These are phyloP conservation scores for Doryteuthis pealeii DNA, from an alignment of 1,140 invertebrate genomes.

Conservation along the genomic window DNA sequence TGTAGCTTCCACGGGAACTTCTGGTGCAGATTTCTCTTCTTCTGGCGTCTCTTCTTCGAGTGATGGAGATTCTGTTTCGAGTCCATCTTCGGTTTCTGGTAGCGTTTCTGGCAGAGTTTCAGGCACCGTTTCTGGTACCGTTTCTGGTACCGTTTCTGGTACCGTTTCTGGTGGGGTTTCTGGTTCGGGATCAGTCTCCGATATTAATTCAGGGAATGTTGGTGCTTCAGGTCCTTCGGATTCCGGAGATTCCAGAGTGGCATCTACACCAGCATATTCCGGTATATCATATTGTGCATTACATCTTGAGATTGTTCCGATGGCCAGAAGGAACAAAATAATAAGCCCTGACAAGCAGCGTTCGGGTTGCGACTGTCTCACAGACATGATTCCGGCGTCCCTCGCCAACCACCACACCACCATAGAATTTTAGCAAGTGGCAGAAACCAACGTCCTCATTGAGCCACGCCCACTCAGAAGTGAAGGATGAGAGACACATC, in stretches of 20 bases:
- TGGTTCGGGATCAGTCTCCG: not conserved
- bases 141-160: not conserved
- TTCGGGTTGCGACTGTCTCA: not conserved
- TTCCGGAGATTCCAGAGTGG: not conserved
- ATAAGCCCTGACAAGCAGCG: not conserved
- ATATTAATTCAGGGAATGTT: not conserved
- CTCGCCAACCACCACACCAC: not conserved
- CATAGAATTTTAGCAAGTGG: not conserved
- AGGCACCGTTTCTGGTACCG: not conserved
- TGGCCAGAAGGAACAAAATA: not conserved
- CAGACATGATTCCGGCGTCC: not conserved
- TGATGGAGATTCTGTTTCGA: not conserved
- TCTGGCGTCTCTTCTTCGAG: not conserved
- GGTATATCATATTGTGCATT: not conserved
- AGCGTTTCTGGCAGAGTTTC: not conserved
- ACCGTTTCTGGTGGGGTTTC: not conserved
- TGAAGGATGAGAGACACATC: not conserved
- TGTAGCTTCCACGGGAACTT: not conserved
- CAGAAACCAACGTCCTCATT: not conserved
- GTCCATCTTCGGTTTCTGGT: not conserved
- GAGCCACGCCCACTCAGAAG: not conserved
- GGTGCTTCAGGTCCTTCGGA: not conserved
- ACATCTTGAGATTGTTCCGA: not conserved
- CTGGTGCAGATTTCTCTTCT: not conserved
- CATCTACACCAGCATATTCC: not conserved